phyloP scores from a whole-genome alignment of 1,140 invertebrate species.

The Anastrepha ludens region DNA sequence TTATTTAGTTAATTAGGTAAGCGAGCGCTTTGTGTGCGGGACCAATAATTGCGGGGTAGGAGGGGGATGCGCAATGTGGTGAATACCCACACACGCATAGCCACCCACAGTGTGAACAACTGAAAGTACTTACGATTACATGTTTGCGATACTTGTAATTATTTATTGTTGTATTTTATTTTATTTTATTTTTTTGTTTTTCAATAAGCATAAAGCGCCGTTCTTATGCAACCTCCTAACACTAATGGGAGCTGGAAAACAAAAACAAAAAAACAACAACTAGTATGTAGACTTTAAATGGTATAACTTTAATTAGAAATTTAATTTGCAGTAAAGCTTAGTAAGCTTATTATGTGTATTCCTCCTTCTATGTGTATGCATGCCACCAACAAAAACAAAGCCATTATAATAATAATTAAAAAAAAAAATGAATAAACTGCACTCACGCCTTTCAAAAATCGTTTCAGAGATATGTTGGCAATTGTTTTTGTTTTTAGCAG shows the following conservation, averaged over 20 bases:
- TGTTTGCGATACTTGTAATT: conserved; percentile 36
- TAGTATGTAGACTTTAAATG: conserved; percentile 13
- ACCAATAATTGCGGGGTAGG: no score
- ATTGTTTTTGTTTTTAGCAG: not conserved
- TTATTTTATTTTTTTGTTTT: not conserved
- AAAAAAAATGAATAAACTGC: not conserved
- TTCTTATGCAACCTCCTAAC: conserved; percentile 30
- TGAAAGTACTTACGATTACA: conserved; percentile 53
- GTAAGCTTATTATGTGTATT: not conserved
- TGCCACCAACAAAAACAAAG: not conserved
- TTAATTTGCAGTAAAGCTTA: conserved; percentile 15
- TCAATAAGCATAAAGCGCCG: conserved; percentile 18
- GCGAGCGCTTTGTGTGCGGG: conserved; percentile 3
- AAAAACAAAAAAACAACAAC: not conserved
- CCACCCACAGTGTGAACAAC: not conserved
- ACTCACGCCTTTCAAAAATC: not conserved
- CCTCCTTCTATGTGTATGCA: not conserved
- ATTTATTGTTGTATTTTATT: conserved; percentile 25
- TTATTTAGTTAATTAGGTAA: not conserved
- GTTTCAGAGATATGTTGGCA: not conserved
- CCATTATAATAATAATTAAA: not conserved
- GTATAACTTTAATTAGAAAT: conserved; percentile 26
- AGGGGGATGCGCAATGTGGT: not conserved
- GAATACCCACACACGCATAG: not conserved
- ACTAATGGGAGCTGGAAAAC: not conserved